Percentiles rank a stretch among this genome's conserved stretches.
These are phyloP conservation scores for Perca flavescens DNA, from an alignment of 2,113 vertebrate species.

Conservation along the genomic window DNA sequence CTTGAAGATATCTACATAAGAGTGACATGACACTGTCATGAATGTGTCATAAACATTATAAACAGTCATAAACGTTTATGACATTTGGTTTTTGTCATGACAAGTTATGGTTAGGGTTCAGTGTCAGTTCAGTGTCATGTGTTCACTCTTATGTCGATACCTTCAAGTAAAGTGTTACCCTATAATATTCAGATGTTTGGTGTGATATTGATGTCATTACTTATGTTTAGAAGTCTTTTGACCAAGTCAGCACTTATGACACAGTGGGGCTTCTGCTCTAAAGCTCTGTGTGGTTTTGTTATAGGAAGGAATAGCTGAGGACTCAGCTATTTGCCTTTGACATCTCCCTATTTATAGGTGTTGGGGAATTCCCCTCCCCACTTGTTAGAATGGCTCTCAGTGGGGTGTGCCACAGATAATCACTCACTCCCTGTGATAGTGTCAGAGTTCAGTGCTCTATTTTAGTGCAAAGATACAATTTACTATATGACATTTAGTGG, in stretches of 20 bases:
- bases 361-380: constrained; percentile 39
- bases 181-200: constrained; percentile 7
- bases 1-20: too few relatives aligned
- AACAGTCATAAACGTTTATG: too few relatives aligned
- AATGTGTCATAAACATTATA: too few relatives aligned
- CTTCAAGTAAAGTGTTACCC: too few relatives aligned
- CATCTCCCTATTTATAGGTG: constrained; percentile 47
- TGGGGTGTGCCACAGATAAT: constrained; percentile 44
- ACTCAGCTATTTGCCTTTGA: not conserved
- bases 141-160: too few relatives aligned
- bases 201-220: not conserved
- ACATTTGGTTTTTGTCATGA: too few relatives aligned
- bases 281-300: not conserved
- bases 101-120: too few relatives aligned
- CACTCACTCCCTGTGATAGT: constrained; percentile 26
- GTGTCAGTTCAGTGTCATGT: too few relatives aligned
- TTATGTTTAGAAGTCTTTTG: not conserved
- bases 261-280: not conserved
- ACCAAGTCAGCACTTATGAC: not conserved
- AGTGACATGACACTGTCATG: too few relatives aligned
- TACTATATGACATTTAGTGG: constrained; percentile 18
- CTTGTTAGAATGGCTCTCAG: constrained; percentile 48
- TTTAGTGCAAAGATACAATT: constrained; percentile 20
- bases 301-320: constrained; percentile 7
- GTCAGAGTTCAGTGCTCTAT: constrained; percentile 34